Evolutionary conservation across 2,888 invertebrate species (phyloP), one percentile per base, ranked within the genome.

Genomic region (Oligia fasciuncula): DNA sequence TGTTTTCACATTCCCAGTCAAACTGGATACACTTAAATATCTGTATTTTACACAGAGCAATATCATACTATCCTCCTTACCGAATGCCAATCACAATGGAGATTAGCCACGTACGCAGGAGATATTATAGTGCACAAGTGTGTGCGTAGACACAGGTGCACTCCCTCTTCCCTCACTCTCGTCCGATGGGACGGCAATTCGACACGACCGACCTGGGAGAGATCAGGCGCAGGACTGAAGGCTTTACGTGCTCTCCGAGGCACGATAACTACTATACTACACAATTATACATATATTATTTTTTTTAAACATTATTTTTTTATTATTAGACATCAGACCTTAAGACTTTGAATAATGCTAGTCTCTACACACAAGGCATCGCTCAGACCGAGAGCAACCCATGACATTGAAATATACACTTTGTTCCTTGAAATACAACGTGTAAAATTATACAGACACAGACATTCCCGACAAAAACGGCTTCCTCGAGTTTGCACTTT

Each of bases 1-100:
- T 83, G 63, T 76, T 29, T 63, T 8, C 46, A 8, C 49, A 29
- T 1, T 43, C 11, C 46, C 83, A 80, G 80, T 80, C 49, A 77
- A 63, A 80, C 80, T 80, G 83, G 77, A 40, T 40, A 57, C 60
- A 77, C 3, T 0, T 11, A 49, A 67, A 76, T 40, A 49, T 46
- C 5, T 51, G 4, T 40, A 51, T 40, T 62, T n/a, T n/a, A 62
- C 19, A 29, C 57, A 46, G 8, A 76, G 2, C 8, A 29, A 17
- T 13, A 63, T 54, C 29, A 65, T 14, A 19, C 13, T 40, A 40
- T 73, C 19, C 60, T 19, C n/a, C 11, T 19, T 40, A 29, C 23
- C 43, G 43, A 43, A 54, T n/a, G 11, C n/a, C 4, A 62, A 62
- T 62, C 62, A n/a, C 19, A 73, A 3, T 19, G 17, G 19, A n/a